Evolutionary conservation across 2,888 invertebrate species (phyloP).

Genomic region (Xiphydria camelus): DNA sequence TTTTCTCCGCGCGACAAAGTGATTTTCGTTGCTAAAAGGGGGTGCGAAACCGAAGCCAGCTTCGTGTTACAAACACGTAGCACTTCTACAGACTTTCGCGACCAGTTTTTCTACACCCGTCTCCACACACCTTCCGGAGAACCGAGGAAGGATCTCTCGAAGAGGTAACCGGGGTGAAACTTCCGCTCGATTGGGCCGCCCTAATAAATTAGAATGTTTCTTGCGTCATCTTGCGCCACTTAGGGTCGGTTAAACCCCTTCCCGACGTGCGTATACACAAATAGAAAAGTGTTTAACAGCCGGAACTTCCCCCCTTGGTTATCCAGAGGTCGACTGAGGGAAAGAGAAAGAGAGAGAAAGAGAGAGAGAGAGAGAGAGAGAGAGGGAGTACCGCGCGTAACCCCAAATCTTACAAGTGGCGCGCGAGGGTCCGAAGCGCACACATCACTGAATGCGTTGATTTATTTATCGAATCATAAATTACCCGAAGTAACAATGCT

Average conservation of each 20-base stretch:
- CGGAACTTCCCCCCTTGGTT: neutral
- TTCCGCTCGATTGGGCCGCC: neutral
- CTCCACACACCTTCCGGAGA: too few species aligned
- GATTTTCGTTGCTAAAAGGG: too few species aligned
- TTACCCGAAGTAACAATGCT: slow-evolving; percentile 44
- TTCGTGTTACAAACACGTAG: too few species aligned
- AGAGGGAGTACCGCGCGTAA: slow-evolving; percentile 13
- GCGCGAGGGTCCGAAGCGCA: slow-evolving; percentile 1
- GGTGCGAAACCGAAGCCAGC: too few species aligned
- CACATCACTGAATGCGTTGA: slow-evolving; percentile 29
- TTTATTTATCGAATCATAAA: slow-evolving; percentile 55
- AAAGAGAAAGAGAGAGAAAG: neutral
- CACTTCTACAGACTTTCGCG: too few species aligned
- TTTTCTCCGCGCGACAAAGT: too few species aligned
- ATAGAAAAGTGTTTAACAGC: slow-evolving; percentile 14
- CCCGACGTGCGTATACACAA: slow-evolving; percentile 2
- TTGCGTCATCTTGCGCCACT: slow-evolving; percentile 6
- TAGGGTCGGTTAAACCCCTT: neutral
- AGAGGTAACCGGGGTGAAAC: too few species aligned
- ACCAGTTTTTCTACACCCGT: too few species aligned
- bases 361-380: neutral
- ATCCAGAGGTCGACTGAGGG: neutral
- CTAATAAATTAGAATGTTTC: slow-evolving; percentile 8
- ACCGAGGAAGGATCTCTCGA: too few species aligned
- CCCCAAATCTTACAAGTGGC: slow-evolving; percentile 17